These are phyloP conservation scores for Muntiacus muntjak DNA, from an alignment of 2,113 vertebrate genomes.

Conservation along the genomic window DNA sequence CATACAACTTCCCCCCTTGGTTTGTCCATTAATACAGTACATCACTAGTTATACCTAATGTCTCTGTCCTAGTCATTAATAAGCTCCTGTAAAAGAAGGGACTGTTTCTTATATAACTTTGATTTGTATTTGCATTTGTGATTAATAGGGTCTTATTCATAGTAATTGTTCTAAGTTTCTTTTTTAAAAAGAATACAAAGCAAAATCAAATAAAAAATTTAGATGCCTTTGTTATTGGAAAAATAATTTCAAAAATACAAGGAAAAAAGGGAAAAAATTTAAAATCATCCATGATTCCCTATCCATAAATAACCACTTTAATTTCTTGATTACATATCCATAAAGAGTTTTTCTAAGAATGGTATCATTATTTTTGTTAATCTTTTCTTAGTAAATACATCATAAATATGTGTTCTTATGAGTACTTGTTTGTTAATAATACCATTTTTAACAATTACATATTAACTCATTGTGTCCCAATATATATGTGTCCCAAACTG, in stretches of 20 bases:
- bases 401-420: not conserved
- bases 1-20: not conserved
- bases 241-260: constrained; percentile 8
- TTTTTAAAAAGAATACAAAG: not conserved
- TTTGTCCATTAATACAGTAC: not conserved
- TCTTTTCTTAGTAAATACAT: not conserved
- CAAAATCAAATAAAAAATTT: not conserved
- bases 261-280: not conserved
- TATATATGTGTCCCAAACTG: not conserved
- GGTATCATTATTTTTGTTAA: not conserved
- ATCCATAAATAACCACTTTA: not conserved
- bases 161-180: not conserved
- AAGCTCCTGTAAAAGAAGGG: not conserved
- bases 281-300: not conserved
- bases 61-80: not conserved
- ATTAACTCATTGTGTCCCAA: not conserved
- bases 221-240: not conserved
- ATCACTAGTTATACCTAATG: not conserved
- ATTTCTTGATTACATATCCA: not conserved
- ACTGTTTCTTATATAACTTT: not conserved
- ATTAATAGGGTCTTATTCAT: not conserved
- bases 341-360: not conserved
- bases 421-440: not conserved
- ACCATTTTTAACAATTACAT: not conserved
- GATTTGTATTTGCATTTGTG: not conserved